Conservation (phyloP, 2,888 invertebrate genomes). For the Peribatodes rhomboidaria region DNA sequence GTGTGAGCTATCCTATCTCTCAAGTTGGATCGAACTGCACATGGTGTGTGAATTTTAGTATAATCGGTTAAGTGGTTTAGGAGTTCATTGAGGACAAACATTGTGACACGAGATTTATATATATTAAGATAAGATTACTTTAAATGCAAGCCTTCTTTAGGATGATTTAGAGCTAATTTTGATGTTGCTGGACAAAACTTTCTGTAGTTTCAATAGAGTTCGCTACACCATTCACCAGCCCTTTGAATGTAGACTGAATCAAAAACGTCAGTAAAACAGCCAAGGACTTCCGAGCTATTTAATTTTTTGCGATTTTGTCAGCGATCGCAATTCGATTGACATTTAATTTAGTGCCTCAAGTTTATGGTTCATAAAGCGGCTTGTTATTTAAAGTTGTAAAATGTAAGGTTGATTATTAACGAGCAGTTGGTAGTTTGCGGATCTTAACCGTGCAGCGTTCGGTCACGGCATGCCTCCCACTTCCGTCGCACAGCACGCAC, state of each 20-base stretch:
- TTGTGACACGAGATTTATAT: too few species aligned
- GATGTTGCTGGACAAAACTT: neutral
- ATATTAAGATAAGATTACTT: too few species aligned
- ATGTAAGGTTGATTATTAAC: slow-evolving; percentile 54
- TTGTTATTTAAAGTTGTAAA: slow-evolving; percentile 53
- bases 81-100: too few species aligned
- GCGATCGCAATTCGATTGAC: slow-evolving; percentile 36
- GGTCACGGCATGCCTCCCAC: slow-evolving; percentile 50
- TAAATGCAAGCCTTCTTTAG: neutral
- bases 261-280: slow-evolving; percentile 4
- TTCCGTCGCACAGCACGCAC: slow-evolving; percentile 35
- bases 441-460: slow-evolving; percentile 37
- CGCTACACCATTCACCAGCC: neutral
- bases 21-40: too few species aligned
- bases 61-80: too few species aligned
- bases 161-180: neutral
- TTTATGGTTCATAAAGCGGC: slow-evolving; percentile 52
- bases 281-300: slow-evolving; percentile 23
- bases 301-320: slow-evolving; percentile 29
- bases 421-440: slow-evolving; percentile 29
- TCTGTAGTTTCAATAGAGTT: neutral
- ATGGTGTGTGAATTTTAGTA: too few species aligned
- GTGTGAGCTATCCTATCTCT: too few species aligned
- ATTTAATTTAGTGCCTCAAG: slow-evolving; percentile 45
- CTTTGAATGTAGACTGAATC: neutral